Evolutionary conservation across 2,888 invertebrate genomes (phyloP).

Genomic region (Lypha dubia): DNA sequence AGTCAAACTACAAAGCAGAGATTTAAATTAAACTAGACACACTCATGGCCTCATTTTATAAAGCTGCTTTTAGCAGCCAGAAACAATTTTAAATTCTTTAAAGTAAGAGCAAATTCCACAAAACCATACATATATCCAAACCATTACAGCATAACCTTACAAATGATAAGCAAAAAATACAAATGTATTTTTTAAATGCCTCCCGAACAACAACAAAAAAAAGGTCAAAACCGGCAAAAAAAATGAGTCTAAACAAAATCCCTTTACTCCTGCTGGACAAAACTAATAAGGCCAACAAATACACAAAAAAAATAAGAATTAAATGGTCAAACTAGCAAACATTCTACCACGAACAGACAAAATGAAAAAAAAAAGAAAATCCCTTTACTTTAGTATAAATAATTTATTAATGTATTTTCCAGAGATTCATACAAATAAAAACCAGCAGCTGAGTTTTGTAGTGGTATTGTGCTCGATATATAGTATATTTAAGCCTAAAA

Average conservation of each 20-base stretch:
- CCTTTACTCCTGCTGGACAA: neutral
- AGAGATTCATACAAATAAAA: conserved; percentile 17
- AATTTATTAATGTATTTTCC: conserved; percentile 59
- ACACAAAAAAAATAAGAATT: conserved; percentile 10
- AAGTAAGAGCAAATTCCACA: neutral
- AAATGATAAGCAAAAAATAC: conserved; percentile 18
- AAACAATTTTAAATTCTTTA: no score
- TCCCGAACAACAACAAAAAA: neutral
- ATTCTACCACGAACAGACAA: neutral
- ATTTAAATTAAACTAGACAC: conserved; percentile 41
- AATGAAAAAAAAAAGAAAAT: conserved; percentile 46
- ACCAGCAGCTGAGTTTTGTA: conserved; percentile 24
- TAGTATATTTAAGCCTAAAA: conserved; percentile 62
- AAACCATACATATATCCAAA: neutral
- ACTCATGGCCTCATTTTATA: conserved; percentile 3
- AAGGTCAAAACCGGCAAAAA: conserved; percentile 53
- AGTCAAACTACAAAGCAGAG: neutral
- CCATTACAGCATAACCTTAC: conserved; percentile 8
- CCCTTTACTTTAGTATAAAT: conserved; percentile 54
- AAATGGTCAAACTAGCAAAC: conserved; percentile 38
- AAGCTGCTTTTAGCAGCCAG: neutral
- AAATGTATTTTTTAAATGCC: conserved; percentile 45
- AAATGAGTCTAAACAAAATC: conserved; percentile 9
- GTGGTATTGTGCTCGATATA: neutral
- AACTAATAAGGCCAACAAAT: conserved; percentile 4